These are phyloP conservation scores for Eupithecia pulchellata DNA, from an alignment of 2,888 invertebrate genomes.

Conservation along the genomic window DNA sequence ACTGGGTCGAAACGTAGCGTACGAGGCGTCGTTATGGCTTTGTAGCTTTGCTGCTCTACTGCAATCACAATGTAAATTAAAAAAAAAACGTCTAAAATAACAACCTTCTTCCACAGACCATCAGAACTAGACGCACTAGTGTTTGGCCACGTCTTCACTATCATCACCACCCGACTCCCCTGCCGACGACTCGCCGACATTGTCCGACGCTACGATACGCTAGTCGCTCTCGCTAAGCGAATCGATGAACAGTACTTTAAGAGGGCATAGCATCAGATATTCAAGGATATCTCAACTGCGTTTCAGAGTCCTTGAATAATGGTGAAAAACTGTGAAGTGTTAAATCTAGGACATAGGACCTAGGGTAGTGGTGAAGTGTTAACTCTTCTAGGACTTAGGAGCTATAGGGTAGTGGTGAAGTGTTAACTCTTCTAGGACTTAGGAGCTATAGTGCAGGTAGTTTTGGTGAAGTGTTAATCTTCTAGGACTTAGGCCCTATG, in stretches of 20 bases:
- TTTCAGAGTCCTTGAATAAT: constrained; percentile 74
- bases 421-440: no score
- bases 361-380: neutral
- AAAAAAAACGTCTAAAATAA: neutral
- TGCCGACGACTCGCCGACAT: constrained; percentile 92
- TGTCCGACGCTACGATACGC: constrained; percentile 89
- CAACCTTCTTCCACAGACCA: constrained; percentile 86
- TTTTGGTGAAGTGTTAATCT: no score
- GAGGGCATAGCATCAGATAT: constrained; percentile 75
- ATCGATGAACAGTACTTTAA: constrained; percentile 94
- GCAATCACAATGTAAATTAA: no score
- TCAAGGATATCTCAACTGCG: constrained; percentile 79
- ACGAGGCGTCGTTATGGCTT: no score
- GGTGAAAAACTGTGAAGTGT: neutral
- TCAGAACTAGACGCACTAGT: constrained; percentile 98
- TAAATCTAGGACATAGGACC: neutral
- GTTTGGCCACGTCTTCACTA: constrained; percentile 98
- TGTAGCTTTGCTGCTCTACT: no score
- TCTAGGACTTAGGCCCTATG: no score
- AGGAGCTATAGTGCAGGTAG: no score
- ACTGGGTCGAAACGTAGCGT: no score
- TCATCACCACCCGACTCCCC: constrained; percentile 95
- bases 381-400: no score
- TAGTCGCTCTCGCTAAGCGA: constrained; percentile 92
- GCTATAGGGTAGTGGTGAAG: no score